phyloP scores from a whole-genome alignment of 2,113 vertebrate genomes.

The Pithys albifrons region DNA sequence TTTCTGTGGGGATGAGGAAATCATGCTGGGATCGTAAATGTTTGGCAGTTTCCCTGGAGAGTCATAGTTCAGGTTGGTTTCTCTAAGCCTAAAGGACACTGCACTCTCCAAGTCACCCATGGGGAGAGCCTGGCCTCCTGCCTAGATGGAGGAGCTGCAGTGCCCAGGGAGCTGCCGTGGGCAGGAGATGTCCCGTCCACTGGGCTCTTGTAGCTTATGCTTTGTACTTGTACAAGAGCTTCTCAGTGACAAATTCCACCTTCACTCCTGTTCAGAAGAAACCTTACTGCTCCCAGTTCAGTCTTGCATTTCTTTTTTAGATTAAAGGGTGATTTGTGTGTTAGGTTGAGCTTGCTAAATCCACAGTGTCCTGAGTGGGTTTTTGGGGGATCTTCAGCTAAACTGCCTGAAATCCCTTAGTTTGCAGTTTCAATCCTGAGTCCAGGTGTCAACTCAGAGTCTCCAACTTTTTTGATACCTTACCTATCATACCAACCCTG shows the following conservation, averaged over 20 bases:
- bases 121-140: neutral
- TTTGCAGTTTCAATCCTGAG: neutral
- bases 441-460: neutral
- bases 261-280: neutral
- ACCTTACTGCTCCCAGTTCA: neutral
- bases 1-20: neutral
- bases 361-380: neutral
- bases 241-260: neutral
- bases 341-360: neutral
- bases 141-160: neutral
- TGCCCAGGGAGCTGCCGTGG: rapidly evolving
- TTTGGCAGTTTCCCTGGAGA: neutral
- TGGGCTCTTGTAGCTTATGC: neutral
- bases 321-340: neutral
- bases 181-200: neutral
- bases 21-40: neutral
- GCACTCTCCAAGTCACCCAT: neutral
- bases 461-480: rapidly evolving
- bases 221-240: neutral
- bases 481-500: no score
- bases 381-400: neutral
- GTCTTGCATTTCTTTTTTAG: neutral
- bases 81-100: neutral
- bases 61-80: neutral
- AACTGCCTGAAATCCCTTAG: neutral